These are phyloP conservation scores for Vanessa tameamea DNA, from an alignment of 1,140 invertebrate species.

Conservation along the genomic window DNA sequence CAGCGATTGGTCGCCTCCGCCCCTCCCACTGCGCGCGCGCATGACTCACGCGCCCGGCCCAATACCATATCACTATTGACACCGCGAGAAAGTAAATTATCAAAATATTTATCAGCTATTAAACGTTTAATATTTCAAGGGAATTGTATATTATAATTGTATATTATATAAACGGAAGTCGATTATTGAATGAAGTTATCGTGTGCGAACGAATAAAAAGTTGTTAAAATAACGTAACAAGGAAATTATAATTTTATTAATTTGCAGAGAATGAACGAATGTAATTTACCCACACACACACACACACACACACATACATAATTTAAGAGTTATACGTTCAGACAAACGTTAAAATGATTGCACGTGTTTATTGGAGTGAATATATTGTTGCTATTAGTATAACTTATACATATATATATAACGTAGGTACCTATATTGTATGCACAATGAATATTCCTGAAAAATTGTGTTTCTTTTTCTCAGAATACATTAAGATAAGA, in stretches of 20 bases:
- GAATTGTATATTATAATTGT: conserved; percentile 1
- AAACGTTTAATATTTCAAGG: not conserved
- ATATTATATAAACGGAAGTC: not conserved
- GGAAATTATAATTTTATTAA: too few species aligned
- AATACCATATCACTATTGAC: conserved; percentile 23
- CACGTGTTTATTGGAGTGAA: not conserved
- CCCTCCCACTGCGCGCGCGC: conserved; percentile 64
- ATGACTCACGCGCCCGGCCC: conserved; percentile 43
- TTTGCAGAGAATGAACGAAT: too few species aligned
- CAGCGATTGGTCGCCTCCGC: conserved; percentile 62
- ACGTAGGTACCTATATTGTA: not conserved
- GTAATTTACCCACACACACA: too few species aligned
- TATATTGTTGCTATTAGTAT: not conserved
- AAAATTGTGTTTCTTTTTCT: not conserved
- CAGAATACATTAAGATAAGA: not conserved
- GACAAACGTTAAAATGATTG: too few species aligned
- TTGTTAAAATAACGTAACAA: not conserved
- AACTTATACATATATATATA: not conserved
- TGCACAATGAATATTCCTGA: not conserved
- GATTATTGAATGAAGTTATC: not conserved
- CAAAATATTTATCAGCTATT: not conserved
- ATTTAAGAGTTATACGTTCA: too few species aligned
- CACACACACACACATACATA: too few species aligned
- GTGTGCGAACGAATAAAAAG: not conserved
- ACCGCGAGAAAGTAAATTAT: conserved; percentile 15